These are phyloP conservation scores for Gopherus evgoodei DNA, from an alignment of 2,113 vertebrate species.

Conservation along the genomic window DNA sequence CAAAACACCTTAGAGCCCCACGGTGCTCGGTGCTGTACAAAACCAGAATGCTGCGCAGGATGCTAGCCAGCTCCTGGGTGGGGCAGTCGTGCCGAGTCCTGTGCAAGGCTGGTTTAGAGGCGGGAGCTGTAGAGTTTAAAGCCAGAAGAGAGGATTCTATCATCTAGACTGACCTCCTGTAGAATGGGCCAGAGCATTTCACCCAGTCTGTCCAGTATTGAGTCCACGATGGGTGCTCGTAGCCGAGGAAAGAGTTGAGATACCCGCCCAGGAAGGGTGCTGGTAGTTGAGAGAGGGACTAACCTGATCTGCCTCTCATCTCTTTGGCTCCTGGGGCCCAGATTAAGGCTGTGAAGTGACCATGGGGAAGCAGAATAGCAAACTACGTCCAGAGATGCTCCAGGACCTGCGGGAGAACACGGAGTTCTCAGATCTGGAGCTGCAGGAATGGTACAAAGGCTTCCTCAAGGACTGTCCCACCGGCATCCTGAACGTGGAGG, in stretches of 20 bases:
- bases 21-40: not conserved
- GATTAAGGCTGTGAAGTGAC: not conserved
- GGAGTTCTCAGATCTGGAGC: conserved; percentile 96
- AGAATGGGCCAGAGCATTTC: not conserved
- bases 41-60: not conserved
- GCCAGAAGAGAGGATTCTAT: not conserved
- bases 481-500: conserved; percentile 95
- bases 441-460: conserved; percentile 99
- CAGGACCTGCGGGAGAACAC: conserved; percentile 98
- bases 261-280: not conserved
- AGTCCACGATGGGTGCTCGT: not conserved
- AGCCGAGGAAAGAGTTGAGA: not conserved
- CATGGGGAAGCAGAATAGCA: conserved; percentile 99
- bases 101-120: not conserved
- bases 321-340: not conserved
- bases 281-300: not conserved
- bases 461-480: conserved; percentile 99
- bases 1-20: not conserved
- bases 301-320: not conserved
- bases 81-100: not conserved
- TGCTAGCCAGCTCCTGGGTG: not conserved
- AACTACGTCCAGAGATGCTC: conserved; percentile 97
- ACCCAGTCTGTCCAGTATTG: not conserved
- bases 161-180: not conserved
- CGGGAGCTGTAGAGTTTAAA: not conserved